Percentiles rank a stretch among this genome's conserved stretches.
Evolutionary conservation across 2,888 invertebrate genomes (phyloP).

Genomic region (Heliconius cydno): DNA sequence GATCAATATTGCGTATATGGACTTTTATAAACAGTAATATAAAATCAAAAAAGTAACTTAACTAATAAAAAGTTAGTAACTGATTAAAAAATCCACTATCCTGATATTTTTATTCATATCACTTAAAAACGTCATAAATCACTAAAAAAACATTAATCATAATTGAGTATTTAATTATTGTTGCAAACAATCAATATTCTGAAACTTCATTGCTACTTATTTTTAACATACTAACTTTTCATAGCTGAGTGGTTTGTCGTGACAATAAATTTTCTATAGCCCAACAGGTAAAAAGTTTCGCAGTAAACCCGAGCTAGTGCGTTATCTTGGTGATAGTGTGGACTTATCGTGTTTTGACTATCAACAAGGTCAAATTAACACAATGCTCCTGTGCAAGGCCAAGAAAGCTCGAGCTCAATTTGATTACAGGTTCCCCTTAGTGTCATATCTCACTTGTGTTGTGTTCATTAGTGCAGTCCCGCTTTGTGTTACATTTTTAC

Average conservation of each 20-base stretch:
- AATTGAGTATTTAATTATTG: background rate
- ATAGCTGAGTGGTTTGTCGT: constrained; percentile 57
- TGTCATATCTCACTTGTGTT: constrained; percentile 78
- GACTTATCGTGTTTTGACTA: constrained; percentile 93
- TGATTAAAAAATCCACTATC: too few relatives aligned
- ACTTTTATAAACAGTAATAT: background rate
- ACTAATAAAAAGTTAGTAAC: too few relatives aligned
- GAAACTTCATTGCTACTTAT: constrained; percentile 43
- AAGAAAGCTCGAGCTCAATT: constrained; percentile 87
- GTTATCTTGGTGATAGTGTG: constrained; percentile 89
- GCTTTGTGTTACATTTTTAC: constrained; percentile 71
- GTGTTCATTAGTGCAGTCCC: constrained; percentile 79
- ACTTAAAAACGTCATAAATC: background rate
- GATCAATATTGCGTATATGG: background rate
- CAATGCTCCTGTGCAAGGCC: constrained; percentile 87
- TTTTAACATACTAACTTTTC: constrained; percentile 56
- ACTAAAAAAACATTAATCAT: background rate
- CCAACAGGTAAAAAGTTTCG: constrained; percentile 92
- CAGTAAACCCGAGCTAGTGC: constrained; percentile 91
- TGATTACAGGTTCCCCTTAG: constrained; percentile 86
- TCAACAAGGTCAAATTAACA: constrained; percentile 90
- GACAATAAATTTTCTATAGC: constrained; percentile 83
- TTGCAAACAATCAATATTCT: constrained; percentile 40
- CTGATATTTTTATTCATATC: background rate
- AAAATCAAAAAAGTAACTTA: too few relatives aligned